These are phyloP conservation scores for Ochropleura leucogaster DNA, from an alignment of 2,888 invertebrate species.

Conservation along the genomic window DNA sequence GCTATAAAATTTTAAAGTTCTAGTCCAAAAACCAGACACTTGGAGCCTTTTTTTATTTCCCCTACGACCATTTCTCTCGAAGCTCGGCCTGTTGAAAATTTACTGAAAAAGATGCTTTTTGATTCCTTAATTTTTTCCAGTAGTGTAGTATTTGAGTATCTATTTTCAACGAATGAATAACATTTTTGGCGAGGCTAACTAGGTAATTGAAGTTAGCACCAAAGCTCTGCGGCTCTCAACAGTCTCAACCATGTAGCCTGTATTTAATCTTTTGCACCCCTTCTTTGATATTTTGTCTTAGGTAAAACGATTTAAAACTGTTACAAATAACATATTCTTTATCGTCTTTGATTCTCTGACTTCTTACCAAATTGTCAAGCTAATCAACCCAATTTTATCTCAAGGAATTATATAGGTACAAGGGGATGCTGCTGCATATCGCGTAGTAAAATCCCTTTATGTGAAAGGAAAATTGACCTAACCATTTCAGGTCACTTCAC, in stretches of 20 bases:
- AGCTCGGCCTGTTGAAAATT: too few relatives aligned
- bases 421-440: background rate
- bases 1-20: too few relatives aligned
- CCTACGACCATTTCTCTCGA: too few relatives aligned
- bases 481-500: slow-evolving; percentile 8
- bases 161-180: slow-evolving; percentile 34
- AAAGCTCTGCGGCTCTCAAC: background rate
- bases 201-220: slow-evolving; percentile 13
- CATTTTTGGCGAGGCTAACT: slow-evolving; percentile 2
- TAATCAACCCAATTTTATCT: background rate
- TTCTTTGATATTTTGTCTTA: background rate
- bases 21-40: too few relatives aligned
- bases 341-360: background rate
- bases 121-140: too few relatives aligned
- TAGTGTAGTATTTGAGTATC: slow-evolving; percentile 23
- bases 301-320: background rate
- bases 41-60: too few relatives aligned
- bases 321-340: slow-evolving; percentile 2
- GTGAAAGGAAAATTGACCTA: background rate
- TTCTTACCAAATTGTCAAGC: background rate
- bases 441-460: slow-evolving; percentile 1
- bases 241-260: background rate
- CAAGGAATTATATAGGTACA: background rate
- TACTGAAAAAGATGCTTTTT: too few relatives aligned
- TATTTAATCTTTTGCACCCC: background rate